A percentile compares a stretch with the other conserved stretches of the same genome.
phyloP scores from a whole-genome alignment of 2,888 invertebrate genomes.

The Drosophila anomalata region DNA sequence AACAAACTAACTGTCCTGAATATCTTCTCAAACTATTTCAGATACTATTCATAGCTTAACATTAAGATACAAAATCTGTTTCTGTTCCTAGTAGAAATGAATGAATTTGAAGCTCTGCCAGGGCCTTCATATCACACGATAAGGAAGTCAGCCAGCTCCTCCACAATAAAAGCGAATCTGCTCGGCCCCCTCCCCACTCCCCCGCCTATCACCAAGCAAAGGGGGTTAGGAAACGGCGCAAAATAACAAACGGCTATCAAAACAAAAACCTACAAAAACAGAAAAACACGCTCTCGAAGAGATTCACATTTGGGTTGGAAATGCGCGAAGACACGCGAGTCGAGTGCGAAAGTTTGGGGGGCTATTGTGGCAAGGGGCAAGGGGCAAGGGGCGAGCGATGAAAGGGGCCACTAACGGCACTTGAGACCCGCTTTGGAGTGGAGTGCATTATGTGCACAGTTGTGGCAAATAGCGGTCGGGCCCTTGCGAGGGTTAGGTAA shows the following conservation, averaged over 20 bases:
- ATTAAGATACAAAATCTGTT: too few relatives aligned
- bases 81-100: not conserved
- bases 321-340: conserved; percentile 14
- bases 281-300: conserved; percentile 47
- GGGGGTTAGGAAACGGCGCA: conserved; percentile 47
- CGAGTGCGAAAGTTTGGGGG: conserved; percentile 3
- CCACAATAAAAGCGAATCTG: conserved; percentile 9
- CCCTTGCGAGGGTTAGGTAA: conserved; percentile 20
- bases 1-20: too few relatives aligned
- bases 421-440: not conserved
- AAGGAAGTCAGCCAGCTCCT: not conserved
- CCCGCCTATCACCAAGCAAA: conserved; percentile 25
- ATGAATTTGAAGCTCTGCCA: conserved; percentile 9
- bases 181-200: too few relatives aligned
- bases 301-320: conserved; percentile 11
- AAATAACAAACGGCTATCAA: conserved; percentile 55
- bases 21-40: too few relatives aligned
- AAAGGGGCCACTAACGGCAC: conserved; percentile 25
- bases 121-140: not conserved
- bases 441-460: conserved; percentile 33
- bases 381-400: not conserved
- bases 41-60: too few relatives aligned
- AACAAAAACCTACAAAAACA: conserved; percentile 57
- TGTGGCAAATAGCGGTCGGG: conserved; percentile 28
- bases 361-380: not conserved